Evolutionary conservation across 2,888 invertebrate species (phyloP), one percentile per base, ranked within the genome.

Genomic region (Chorisops tibialis): DNA sequence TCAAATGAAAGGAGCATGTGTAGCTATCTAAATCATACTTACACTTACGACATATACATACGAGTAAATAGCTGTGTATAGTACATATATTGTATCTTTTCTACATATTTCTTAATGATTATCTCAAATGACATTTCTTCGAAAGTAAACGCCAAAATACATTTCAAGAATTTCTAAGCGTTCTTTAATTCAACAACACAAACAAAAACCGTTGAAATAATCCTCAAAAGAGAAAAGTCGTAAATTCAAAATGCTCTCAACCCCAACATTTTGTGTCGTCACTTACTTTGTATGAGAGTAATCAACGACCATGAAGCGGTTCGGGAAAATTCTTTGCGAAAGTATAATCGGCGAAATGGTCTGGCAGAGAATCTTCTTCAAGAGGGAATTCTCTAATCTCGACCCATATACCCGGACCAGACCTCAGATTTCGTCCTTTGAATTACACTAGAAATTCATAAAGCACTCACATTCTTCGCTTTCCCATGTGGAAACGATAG

Each of bases 221-320:
- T 47, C 47, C 21, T 21, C 47, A 5, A n/a, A 19, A 7, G 21
- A 47, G 21, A 21, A n/a, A 47, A 21, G 47, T 21, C 47, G n/a
- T 47, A 47, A 47, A 22, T 19, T 47, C 21, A 21, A 22, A 22
- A 47, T 19, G 21, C 22, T 47, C 21, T 47, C 47, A 22, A 47
- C 21, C 22, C 47, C 12, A 47, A 22, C 19, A 47, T 47, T 47
- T 21, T 22, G 22, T 47, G 9, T 22, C 22, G 22, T 47, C 47
- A 47, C 22, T 47, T 47, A 19, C 47, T 21, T 47, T 47, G 47
- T 47, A 47, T 21, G 47, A 47, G 21, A n/a, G 47, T 22, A 47
- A 47, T 47, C 47, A 47, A 47, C 19, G 47, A 47, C 47, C 47
- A 21, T 47, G 6, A 47, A 47, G 47, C 47, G 21, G n/a, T 47